phyloP scores from a whole-genome alignment of 2,888 invertebrate species.

The Ferdinandea cuprea region DNA sequence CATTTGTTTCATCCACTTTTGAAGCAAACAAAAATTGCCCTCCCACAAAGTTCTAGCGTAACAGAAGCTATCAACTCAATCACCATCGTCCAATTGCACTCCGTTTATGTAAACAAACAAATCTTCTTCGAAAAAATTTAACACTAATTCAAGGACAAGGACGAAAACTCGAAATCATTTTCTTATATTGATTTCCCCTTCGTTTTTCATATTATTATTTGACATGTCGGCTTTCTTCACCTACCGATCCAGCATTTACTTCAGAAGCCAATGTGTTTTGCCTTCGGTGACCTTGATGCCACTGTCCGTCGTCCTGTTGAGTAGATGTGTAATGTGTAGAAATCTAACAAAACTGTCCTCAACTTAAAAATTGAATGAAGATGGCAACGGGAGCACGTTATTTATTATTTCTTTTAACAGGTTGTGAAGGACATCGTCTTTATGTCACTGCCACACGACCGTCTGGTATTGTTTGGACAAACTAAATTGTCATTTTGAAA shows the following conservation, averaged over 20 bases:
- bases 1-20: not conserved
- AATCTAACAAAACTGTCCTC: conserved; percentile 29
- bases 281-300: conserved; percentile 59
- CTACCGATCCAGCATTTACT: conserved; percentile 33
- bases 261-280: conserved; percentile 48
- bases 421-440: conserved; percentile 65
- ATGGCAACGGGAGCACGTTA: conserved; percentile 56
- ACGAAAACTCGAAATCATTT: conserved; percentile 26
- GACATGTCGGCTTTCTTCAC: conserved; percentile 36
- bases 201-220: not conserved
- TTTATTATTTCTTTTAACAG: conserved; percentile 42
- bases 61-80: conserved; percentile 60
- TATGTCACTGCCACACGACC: conserved; percentile 64
- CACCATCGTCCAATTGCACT: conserved; percentile 45
- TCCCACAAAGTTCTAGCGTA: conserved; percentile 35
- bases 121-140: conserved; percentile 29
- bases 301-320: conserved; percentile 59
- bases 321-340: conserved; percentile 15
- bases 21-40: conserved; percentile 26
- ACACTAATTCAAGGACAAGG: conserved; percentile 65
- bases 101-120: conserved; percentile 42
- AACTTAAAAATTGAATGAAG: conserved; percentile 39
- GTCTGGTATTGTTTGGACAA: conserved; percentile 34
- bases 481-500: conserved; percentile 26
- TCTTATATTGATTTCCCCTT: conserved; percentile 38